A percentile compares a stretch with the other conserved stretches of the same genome.
These are phyloP conservation scores for Rhinoderma darwinii DNA, from an alignment of 2,113 vertebrate species.

Conservation along the genomic window DNA sequence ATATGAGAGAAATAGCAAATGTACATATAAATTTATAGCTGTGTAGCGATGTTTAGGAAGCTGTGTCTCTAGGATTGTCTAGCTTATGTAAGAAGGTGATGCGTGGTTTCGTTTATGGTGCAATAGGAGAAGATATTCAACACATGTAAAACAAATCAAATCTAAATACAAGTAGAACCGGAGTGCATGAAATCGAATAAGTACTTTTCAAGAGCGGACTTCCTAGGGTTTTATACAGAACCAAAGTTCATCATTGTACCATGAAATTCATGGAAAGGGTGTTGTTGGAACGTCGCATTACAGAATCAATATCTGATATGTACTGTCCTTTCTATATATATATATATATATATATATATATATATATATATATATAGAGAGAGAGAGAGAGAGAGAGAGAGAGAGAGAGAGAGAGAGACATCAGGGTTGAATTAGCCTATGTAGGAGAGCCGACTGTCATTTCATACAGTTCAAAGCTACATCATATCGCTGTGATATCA, in stretches of 20 bases:
- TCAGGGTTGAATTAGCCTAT: not conserved
- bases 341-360: too few species aligned
- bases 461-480: not conserved
- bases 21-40: not conserved
- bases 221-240: not conserved
- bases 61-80: not conserved
- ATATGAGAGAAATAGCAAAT: not conserved
- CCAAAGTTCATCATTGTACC: not conserved
- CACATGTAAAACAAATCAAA: slow-evolving; percentile 48
- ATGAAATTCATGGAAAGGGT: not conserved
- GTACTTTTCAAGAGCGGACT: not conserved
- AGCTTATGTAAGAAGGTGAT: not conserved
- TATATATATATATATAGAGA: too few species aligned
- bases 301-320: not conserved
- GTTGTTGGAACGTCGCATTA: not conserved
- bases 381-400: too few species aligned
- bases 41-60: not conserved
- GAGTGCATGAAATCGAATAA: slow-evolving; percentile 24
- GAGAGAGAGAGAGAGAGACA: not conserved
- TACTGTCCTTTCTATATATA: too few species aligned
- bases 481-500: not conserved
- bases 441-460: not conserved
- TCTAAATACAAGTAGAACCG: not conserved
- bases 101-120: slow-evolving; percentile 14
- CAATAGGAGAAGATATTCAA: not conserved